Percentiles rank a stretch among this genome's conserved stretches.
Conservation (phyloP, 2,797 vertebrate genomes). For the Rhinoraja longicauda region DNA sequence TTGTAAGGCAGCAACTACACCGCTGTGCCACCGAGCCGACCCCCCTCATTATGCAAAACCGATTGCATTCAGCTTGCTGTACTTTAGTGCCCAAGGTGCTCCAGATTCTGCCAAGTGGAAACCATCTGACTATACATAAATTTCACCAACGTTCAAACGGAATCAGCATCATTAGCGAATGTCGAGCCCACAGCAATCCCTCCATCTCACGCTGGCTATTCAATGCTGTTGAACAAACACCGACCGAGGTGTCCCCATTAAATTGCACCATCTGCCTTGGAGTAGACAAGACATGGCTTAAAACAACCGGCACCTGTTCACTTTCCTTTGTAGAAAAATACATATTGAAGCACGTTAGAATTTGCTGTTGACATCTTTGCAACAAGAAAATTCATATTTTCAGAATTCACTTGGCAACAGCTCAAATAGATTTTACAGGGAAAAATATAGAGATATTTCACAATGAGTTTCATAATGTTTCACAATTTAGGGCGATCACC, state of each 20-base stretch:
- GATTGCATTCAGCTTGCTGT: slow-evolving; percentile 11
- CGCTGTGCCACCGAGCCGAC: too few relatives aligned
- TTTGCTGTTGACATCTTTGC: neutral
- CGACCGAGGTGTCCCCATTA: neutral
- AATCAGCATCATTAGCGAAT: neutral
- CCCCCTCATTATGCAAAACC: slow-evolving; percentile 45
- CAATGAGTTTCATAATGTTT: too few relatives aligned
- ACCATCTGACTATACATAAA: neutral
- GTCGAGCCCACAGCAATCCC: neutral
- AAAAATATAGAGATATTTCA: neutral
- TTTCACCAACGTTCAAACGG: neutral
- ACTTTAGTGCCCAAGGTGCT: neutral
- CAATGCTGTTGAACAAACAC: neutral
- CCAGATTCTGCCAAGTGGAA: neutral
- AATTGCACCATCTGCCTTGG: neutral
- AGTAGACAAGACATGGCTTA: neutral
- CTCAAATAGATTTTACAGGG: neutral
- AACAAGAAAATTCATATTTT: neutral
- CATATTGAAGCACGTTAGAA: neutral
- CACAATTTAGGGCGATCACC: too few relatives aligned
- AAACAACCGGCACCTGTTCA: neutral
- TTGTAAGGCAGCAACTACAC: too few relatives aligned
- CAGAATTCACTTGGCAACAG: neutral
- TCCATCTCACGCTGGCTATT: neutral
- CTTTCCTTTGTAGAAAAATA: neutral